A percentile compares a stretch with the other conserved stretches of the same genome.
phyloP scores from a whole-genome alignment of 2,797 vertebrate genomes.

The Danionella dracula region DNA sequence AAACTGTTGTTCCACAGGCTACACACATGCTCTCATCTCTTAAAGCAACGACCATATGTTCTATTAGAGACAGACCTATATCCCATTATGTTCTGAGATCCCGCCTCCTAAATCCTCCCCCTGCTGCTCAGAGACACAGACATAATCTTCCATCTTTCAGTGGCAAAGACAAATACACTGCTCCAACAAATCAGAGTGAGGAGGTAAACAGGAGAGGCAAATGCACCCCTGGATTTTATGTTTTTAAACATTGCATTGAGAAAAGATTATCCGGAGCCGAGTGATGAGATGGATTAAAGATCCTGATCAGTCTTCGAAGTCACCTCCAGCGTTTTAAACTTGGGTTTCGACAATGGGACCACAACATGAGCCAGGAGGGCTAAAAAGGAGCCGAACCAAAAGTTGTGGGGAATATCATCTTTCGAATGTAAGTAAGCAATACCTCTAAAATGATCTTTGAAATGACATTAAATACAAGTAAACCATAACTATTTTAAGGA shows the following conservation, averaged over 20 bases:
- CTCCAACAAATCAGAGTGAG: neutral
- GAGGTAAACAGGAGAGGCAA: neutral
- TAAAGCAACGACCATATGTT: neutral
- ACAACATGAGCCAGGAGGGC: slow-evolving; percentile 8
- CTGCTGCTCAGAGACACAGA: neutral
- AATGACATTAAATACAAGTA: too few species aligned
- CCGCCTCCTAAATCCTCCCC: slow-evolving; percentile 28
- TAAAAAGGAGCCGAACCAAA: slow-evolving; percentile 14
- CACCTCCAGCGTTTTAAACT: neutral
- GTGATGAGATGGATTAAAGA: slow-evolving; percentile 4
- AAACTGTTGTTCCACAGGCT: neutral
- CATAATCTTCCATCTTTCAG: slow-evolving; percentile 21
- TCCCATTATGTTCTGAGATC: neutral
- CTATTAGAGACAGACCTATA: neutral
- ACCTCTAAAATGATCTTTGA: too few species aligned
- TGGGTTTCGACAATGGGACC: slow-evolving; percentile 20
- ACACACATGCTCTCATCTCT: neutral
- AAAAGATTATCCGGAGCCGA: neutral
- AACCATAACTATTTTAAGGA: too few species aligned
- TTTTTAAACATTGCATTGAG: neutral
- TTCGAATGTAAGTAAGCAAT: slow-evolving; percentile 6
- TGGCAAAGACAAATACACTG: neutral
- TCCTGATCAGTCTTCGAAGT: slow-evolving; percentile 1
- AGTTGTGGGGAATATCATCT: slow-evolving; percentile 26
- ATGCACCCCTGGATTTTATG: neutral